Conservation (phyloP, 2,888 invertebrate species). For the Orthosia gothica region DNA sequence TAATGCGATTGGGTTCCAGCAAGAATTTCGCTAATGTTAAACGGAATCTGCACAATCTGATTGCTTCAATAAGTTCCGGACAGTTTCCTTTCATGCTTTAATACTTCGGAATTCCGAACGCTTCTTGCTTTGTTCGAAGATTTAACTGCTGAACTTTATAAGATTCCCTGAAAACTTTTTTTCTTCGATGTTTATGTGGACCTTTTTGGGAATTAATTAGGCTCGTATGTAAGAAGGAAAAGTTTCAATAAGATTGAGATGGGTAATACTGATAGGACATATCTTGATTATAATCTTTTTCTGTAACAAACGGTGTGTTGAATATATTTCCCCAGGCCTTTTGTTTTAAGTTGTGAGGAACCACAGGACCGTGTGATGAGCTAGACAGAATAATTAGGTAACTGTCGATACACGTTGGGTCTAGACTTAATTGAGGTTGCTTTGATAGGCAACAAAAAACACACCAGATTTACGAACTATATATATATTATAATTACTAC, state of each 20-base stretch:
- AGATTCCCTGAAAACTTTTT: constrained; percentile 65
- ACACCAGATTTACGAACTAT: background rate
- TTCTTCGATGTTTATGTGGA: constrained; percentile 63
- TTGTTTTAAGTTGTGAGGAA: background rate
- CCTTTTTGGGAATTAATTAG: constrained; percentile 64
- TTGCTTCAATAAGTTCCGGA: constrained; percentile 89
- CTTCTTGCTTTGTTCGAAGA: constrained; percentile 72
- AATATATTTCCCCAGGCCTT: background rate
- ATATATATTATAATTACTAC: constrained; percentile 50
- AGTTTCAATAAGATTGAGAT: constrained; percentile 54
- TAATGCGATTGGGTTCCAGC: constrained; percentile 88
- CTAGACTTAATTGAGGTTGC: constrained; percentile 38
- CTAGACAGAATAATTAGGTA: constrained; percentile 32
- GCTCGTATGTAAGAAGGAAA: constrained; percentile 49
- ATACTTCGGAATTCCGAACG: constrained; percentile 84
- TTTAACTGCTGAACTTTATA: constrained; percentile 76
- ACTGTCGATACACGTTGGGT: constrained; percentile 2
- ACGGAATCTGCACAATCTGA: constrained; percentile 89
- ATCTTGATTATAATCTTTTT: constrained; percentile 20
- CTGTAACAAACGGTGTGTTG: background rate
- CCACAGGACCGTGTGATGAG: background rate
- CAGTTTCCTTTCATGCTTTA: constrained; percentile 87
- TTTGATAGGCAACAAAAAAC: background rate
- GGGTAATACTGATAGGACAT: constrained; percentile 15
- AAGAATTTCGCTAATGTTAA: constrained; percentile 89